Evolutionary conservation across 2,888 invertebrate species (phyloP).

Genomic region (Dasypolia templi): DNA sequence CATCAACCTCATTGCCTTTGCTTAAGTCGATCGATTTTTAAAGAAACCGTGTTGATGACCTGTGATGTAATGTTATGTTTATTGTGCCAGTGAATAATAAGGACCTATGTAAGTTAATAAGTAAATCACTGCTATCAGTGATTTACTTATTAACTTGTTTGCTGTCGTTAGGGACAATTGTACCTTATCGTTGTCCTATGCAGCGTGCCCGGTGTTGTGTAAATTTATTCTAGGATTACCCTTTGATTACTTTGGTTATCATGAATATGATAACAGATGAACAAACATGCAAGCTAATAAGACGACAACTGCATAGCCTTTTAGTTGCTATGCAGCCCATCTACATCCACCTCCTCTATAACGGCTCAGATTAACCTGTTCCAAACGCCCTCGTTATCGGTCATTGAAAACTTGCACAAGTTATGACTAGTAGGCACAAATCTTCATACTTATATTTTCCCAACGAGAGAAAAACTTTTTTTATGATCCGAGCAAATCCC

Average conservation of each 20-base stretch:
- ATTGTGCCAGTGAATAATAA: background rate
- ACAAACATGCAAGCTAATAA: conserved; percentile 3
- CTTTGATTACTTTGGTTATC: background rate
- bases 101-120: no score
- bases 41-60: background rate
- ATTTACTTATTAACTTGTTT: background rate
- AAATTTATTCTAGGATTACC: background rate
- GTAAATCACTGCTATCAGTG: no score
- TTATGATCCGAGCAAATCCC: background rate
- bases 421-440: background rate
- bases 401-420: background rate
- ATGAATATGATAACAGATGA: background rate
- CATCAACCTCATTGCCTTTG: background rate
- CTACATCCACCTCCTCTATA: background rate
- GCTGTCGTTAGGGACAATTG: background rate
- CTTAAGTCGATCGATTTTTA: background rate
- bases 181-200: background rate
- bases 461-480: background rate
- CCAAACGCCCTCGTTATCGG: background rate
- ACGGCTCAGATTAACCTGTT: background rate
- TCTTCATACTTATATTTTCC: background rate
- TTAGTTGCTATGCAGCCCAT: conserved; percentile 3
- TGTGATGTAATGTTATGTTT: background rate
- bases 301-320: background rate
- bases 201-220: background rate